Evolutionary conservation across 2,888 invertebrate genomes (phyloP).

Genomic region (Leptura quadrifasciata): DNA sequence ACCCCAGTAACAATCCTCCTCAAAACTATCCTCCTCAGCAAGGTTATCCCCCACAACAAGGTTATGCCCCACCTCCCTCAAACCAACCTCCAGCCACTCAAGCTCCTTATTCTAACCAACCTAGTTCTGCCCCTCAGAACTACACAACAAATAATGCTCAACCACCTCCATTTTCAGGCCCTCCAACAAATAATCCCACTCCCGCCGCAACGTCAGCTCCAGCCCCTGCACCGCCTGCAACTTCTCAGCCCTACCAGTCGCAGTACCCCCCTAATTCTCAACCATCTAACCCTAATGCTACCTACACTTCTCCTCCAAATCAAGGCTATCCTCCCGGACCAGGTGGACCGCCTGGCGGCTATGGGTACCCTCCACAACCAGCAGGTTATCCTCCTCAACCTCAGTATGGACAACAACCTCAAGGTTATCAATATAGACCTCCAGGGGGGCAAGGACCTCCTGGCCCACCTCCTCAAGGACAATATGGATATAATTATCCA

Average conservation of each 20-base stretch:
- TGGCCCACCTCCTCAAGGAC: slow-evolving; percentile 80
- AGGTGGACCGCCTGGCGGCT: slow-evolving; percentile 67
- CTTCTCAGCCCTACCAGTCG: slow-evolving; percentile 76
- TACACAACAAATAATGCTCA: slow-evolving; percentile 74
- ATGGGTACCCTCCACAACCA: slow-evolving; percentile 79
- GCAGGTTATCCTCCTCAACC: slow-evolving; percentile 78
- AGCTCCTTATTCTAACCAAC: slow-evolving; percentile 45
- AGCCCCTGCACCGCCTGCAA: slow-evolving; percentile 66
- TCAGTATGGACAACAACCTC: slow-evolving; percentile 78
- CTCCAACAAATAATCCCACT: slow-evolving; percentile 73
- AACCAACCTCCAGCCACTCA: slow-evolving; percentile 45
- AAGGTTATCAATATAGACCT: slow-evolving; percentile 81
- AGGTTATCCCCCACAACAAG: slow-evolving; percentile 73
- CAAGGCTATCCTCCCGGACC: slow-evolving; percentile 60
- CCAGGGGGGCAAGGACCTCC: slow-evolving; percentile 83
- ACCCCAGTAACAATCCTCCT: slow-evolving; percentile 66
- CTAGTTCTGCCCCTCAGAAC: slow-evolving; percentile 68
- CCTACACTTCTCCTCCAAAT: slow-evolving; percentile 51
- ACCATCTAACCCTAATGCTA: slow-evolving; percentile 72
- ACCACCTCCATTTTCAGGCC: slow-evolving; percentile 79
- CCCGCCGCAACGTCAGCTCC: slow-evolving; percentile 76
- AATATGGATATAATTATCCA: slow-evolving; percentile 86
- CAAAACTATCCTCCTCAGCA: slow-evolving; percentile 73
- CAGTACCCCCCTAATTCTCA: slow-evolving; percentile 74
- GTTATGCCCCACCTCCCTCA: slow-evolving; percentile 78